Base-by-base conservation (phyloP, 2,888 invertebrate species). In the Oligia strigilis region DNA sequence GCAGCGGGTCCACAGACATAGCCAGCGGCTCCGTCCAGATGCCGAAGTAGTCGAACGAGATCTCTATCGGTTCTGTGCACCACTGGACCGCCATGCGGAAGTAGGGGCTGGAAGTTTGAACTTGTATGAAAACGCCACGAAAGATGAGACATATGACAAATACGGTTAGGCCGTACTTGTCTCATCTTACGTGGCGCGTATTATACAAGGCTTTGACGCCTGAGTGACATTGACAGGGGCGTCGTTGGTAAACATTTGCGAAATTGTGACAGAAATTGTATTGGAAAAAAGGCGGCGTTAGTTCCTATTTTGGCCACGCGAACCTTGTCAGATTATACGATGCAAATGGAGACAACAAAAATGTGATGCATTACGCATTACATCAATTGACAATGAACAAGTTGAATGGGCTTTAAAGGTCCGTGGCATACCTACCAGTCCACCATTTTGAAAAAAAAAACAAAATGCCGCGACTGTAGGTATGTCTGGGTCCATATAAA, bases 1-100 rank as follows among this genome's bases (percentile, higher is more conserved):
- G 92, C n/a, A 98, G 93, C 0, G 98, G 98, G 93, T 98, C 98
- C 1, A 98, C 90, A 58, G 94, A 92, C 5, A 95, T 17, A 0
- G 95, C 94, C 0, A 92, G 89, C 0, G 95, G 93, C 75, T 96
- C 95, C 4, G 94, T 89, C 94, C 94, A 95, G 3, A 95, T 8
- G 23, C 95, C 95, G 0, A 93, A 29, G 84, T 94, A 96, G 76
- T 96, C 96, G 43, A 95, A 75, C 0, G 92, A 87, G 36, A 84
- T 84, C 0, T 89, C 66, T 2, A 77, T 60, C 1, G 85, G 83
- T 29, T 76, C 73, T 2, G 81, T 69, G 71, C 95, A 94, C 93
- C 93, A 94, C 65, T 97, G 97, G 4, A 93, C 13, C 5, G 94
- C 93, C 14, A 91, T 2, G 0, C 95, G 94, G 0, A 96, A 72